Evolutionary conservation across 2,113 vertebrate species (phyloP).

Genomic region (Ia io): DNA sequence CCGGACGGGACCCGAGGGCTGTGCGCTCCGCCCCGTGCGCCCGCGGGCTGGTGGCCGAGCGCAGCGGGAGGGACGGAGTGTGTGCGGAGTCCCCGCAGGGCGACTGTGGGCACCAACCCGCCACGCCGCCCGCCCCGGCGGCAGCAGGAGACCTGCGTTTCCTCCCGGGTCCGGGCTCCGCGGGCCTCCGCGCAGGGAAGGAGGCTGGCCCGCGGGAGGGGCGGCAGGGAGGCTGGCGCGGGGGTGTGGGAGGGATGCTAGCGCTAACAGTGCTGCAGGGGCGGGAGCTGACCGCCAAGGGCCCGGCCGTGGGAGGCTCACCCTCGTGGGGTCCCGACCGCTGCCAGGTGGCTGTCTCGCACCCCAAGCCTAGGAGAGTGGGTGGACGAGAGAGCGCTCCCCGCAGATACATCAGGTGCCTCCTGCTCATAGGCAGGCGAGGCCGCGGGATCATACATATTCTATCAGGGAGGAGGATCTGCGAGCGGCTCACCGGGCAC

Average conservation of each 20-base stretch:
- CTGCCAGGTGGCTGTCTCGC: constrained; percentile 72
- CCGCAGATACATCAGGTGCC: background rate
- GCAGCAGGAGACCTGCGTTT: background rate
- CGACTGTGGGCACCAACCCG: background rate
- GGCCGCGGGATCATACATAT: constrained; percentile 51
- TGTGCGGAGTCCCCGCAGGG: background rate
- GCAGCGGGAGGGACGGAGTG: background rate
- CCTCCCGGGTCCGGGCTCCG: background rate
- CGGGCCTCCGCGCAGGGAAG: background rate
- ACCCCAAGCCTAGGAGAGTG: background rate
- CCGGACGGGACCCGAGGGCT: background rate
- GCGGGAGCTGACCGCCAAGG: background rate
- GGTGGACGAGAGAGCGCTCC: background rate
- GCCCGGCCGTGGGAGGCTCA: background rate
- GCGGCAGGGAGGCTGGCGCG: background rate
- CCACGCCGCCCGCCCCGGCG: background rate
- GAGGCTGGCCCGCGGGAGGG: too few species aligned
- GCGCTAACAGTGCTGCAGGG: background rate
- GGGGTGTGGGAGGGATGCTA: background rate
- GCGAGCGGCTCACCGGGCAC: constrained; percentile 23
- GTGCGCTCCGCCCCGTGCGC: background rate
- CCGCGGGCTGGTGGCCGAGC: background rate
- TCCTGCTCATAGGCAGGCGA: background rate
- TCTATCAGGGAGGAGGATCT: constrained; percentile 62
- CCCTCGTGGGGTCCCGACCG: constrained; percentile 59